Evolutionary conservation across 1,140 invertebrate species (phyloP).

Genomic region (Drosophila kanapiae): DNA sequence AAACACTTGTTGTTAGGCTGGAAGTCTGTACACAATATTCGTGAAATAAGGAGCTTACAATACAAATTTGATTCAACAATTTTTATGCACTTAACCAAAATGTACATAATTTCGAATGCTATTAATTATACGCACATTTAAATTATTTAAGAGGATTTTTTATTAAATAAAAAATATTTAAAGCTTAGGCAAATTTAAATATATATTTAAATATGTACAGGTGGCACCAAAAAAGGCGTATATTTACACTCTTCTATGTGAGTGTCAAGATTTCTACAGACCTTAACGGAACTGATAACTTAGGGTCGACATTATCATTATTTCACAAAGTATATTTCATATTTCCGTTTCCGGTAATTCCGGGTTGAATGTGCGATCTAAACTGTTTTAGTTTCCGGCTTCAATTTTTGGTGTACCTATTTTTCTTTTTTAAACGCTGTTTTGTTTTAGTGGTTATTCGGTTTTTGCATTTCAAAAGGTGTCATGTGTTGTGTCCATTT

Average conservation of each 20-base stretch:
- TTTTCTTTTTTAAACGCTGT: constrained; percentile 15
- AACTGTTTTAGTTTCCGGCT: constrained; percentile 14
- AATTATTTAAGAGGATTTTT: constrained; percentile 16
- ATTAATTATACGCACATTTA: constrained; percentile 22
- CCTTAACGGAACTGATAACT: constrained; percentile 16
- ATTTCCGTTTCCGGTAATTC: constrained; percentile 1
- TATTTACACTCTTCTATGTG: background rate
- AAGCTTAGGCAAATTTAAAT: constrained; percentile 28
- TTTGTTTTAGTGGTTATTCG: constrained; percentile 15
- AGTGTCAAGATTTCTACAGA: constrained; percentile 1
- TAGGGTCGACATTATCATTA: background rate
- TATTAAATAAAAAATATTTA: constrained; percentile 18
- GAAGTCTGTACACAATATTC: constrained; percentile 43
- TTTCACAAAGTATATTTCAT: constrained; percentile 23
- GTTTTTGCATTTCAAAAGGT: constrained; percentile 45
- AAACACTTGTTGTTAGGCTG: constrained; percentile 71
- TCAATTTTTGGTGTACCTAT: constrained; percentile 1
- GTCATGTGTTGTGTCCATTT: constrained; percentile 29
- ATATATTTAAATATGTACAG: constrained; percentile 32
- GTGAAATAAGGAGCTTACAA: constrained; percentile 22
- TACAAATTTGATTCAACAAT: constrained; percentile 25
- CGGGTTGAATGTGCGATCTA: constrained; percentile 14
- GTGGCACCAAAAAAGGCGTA: constrained; percentile 29
- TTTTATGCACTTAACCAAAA: constrained; percentile 23
- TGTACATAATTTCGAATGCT: constrained; percentile 2